Conservation (phyloP, 2,797 vertebrate species). For the Chromobotia macracanthus region DNA sequence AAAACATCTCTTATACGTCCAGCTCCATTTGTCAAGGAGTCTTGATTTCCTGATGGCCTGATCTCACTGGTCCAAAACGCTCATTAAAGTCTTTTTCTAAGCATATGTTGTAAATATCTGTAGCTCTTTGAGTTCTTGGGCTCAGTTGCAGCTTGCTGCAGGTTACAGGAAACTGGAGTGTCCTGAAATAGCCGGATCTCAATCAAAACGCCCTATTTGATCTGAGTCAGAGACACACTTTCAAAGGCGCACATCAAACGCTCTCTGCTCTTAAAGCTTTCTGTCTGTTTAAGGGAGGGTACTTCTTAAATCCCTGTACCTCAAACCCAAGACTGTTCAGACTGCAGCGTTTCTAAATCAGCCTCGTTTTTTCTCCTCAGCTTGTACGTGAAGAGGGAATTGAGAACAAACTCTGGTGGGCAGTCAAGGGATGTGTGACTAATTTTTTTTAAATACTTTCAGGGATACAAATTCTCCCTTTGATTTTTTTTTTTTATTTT, state of each 20-base stretch:
- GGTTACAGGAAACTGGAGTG: conserved; percentile 21
- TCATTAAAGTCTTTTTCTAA: conserved; percentile 1
- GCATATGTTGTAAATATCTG: conserved; percentile 26
- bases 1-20: too few species aligned
- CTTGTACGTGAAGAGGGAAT: background rate
- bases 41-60: background rate
- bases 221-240: conserved; percentile 1
- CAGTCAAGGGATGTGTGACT: conserved; percentile 28
- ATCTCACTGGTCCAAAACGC: background rate
- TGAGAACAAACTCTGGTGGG: conserved; percentile 27
- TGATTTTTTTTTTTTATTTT: conserved; percentile 24
- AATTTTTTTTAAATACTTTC: conserved; percentile 3
- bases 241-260: conserved; percentile 32
- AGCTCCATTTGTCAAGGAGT: background rate
- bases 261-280: conserved; percentile 41
- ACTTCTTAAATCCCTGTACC: background rate
- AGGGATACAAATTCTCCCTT: conserved; percentile 37
- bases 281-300: conserved; percentile 40
- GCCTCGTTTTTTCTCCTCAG: too few species aligned
- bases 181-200: conserved; percentile 28
- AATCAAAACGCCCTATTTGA: conserved; percentile 22
- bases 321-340: background rate
- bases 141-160: conserved; percentile 34
- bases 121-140: conserved; percentile 25
- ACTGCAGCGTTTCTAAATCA: conserved; percentile 28